Percentiles rank a stretch among this genome's conserved stretches.
Conservation (phyloP, 2,888 invertebrate genomes). For the Beris chalybata region DNA sequence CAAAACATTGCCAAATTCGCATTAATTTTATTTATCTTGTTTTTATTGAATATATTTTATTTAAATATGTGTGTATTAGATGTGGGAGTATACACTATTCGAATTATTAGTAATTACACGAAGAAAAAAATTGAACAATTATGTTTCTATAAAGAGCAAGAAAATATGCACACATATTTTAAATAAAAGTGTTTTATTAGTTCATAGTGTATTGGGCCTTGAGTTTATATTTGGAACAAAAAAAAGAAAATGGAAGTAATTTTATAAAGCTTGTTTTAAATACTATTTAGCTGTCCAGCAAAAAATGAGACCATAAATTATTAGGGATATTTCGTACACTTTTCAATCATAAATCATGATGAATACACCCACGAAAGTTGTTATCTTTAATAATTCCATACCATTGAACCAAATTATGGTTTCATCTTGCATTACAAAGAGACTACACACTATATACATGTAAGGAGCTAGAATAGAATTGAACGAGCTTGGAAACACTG, state of each 20-base stretch:
- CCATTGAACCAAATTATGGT: no score
- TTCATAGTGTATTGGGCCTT: conserved; percentile 13
- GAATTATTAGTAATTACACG: no score
- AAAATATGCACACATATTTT: conserved; percentile 7
- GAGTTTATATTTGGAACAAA: conserved; percentile 10
- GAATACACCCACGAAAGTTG: no score
- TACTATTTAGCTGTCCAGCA: conserved; percentile 4
- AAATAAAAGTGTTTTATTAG: conserved; percentile 15
- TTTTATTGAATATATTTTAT: conserved; percentile 24
- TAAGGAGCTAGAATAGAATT: no score
- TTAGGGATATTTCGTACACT: neutral
- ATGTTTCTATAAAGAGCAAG: no score
- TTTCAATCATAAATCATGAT: neutral
- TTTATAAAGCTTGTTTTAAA: conserved; percentile 8
- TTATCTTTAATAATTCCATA: no score
- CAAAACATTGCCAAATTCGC: conserved; percentile 49
- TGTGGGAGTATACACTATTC: no score
- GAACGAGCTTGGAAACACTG: no score
- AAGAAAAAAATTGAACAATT: no score
- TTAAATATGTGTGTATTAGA: neutral
- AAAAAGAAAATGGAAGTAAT: conserved; percentile 9
- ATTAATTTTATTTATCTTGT: conserved; percentile 39
- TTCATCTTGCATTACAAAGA: no score
- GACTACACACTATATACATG: no score
- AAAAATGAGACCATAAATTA: neutral